A percentile compares a stretch with the other conserved stretches of the same genome.
These are phyloP conservation scores for Sepioteuthis lessoniana DNA, from an alignment of 2,888 invertebrate species.

Conservation along the genomic window DNA sequence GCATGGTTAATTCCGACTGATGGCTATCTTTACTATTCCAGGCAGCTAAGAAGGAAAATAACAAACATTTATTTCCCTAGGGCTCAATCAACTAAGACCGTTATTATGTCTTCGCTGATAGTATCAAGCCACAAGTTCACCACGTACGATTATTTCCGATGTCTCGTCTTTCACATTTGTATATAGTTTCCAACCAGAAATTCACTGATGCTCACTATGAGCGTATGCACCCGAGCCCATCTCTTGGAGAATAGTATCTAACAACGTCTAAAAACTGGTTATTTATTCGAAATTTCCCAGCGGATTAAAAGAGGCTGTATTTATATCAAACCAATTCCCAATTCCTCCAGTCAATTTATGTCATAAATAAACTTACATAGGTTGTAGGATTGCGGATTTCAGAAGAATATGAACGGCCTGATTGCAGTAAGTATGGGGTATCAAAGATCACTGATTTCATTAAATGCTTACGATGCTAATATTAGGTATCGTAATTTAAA, in stretches of 20 bases:
- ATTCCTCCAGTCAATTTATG: background rate
- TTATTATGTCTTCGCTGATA: conserved; percentile 1
- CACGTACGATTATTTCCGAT: background rate
- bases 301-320: background rate
- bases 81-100: conserved; percentile 33
- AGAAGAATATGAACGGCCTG: background rate
- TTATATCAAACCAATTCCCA: background rate
- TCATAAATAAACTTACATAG: background rate
- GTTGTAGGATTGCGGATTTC: background rate
- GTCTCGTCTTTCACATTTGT: conserved; percentile 4
- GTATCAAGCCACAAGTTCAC: conserved; percentile 17
- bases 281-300: conserved; percentile 5
- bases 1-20: conserved; percentile 23
- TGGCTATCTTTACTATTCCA: background rate
- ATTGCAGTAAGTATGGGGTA: background rate
- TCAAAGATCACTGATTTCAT: background rate
- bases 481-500: background rate
- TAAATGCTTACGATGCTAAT: background rate
- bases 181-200: background rate
- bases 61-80: conserved; percentile 20
- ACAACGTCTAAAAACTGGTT: background rate
- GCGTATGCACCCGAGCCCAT: background rate
- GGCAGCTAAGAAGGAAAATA: background rate
- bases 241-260: background rate
- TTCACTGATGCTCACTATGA: background rate